Evolutionary conservation across 2,888 invertebrate genomes (phyloP).

Genomic region (Didymodactylos carnosus): DNA sequence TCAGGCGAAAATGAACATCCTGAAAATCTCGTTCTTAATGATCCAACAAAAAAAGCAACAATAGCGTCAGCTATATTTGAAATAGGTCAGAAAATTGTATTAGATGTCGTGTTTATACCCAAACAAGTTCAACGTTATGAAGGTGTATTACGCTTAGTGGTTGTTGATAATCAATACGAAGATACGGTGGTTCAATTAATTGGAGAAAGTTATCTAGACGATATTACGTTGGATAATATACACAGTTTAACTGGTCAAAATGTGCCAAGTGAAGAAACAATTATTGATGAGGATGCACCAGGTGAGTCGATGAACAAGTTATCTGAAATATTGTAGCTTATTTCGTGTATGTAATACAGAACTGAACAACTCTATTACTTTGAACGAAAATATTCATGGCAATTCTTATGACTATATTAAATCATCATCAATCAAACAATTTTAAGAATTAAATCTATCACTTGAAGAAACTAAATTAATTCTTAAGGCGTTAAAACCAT

Average conservation of each 20-base stretch:
- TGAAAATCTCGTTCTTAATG: neutral
- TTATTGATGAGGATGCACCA: conserved; percentile 29
- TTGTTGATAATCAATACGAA: conserved; percentile 43
- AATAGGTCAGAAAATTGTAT: conserved; percentile 26
- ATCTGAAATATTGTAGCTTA: neutral
- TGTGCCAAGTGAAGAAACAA: conserved; percentile 19
- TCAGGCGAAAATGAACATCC: neutral
- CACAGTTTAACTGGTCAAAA: conserved; percentile 19
- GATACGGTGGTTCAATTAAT: conserved; percentile 36
- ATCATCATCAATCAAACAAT: too few species aligned
- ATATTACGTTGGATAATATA: conserved; percentile 38
- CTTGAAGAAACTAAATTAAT: too few species aligned
- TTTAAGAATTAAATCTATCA: too few species aligned
- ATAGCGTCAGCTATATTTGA: conserved; percentile 25
- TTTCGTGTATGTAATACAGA: neutral
- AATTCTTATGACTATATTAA: too few species aligned
- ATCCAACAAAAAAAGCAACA: conserved; percentile 17
- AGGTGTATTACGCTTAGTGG: conserved; percentile 35
- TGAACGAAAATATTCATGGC: too few species aligned
- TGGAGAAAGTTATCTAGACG: conserved; percentile 38
- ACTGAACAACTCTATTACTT: neutral
- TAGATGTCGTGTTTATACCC: conserved; percentile 26
- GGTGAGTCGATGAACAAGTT: conserved; percentile 18
- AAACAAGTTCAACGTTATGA: conserved; percentile 23
- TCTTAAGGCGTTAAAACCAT: too few species aligned